Base-by-base conservation (phyloP, 2,113 vertebrate genomes). In the Oenanthe oenanthe region DNA sequence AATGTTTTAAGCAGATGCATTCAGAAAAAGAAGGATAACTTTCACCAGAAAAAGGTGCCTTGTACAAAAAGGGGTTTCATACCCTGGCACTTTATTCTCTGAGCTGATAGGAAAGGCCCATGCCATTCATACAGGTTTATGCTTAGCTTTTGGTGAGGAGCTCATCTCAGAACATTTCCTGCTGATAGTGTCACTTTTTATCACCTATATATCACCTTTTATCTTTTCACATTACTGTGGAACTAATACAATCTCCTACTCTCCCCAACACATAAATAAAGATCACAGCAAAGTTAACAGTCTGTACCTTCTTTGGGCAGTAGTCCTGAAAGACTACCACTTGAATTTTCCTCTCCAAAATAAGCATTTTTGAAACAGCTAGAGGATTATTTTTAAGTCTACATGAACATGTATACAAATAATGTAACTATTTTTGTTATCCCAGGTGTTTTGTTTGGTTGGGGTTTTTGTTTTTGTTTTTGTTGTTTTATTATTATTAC, bases 61-160 rank as follows among this genome's bases (percentile, higher is more conserved):
- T 32, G 11, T 34, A 24, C 11, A 47, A 28, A 75, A 75, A 24
- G 3, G 7, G 5, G 17, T 68, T 2, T 79, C 21, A 32, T 7
- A 34, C 4, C 17, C n/a, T 29, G 25, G 28, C 4, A 58, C 11
- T 62, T 65, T 4, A 20, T 21, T 67, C 56, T 58, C 34, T 45
- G 13, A 63, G 40, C 29, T 83, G n/a, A 38, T 1, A 80, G 15
- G 14, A 76, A 61, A 65, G n/a, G 36, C 22, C 24, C 38, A 18
- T 4, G 25, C 29, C 53, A 7, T 47, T 61, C 0, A 2, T 1
- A 38, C 2, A 51, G 36, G 10, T 66, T 65, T 43, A 32, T 50
- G n/a, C 12, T 60, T 6, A 48, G 13, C 15, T 85, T 79, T 48
- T 42, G 40, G 45, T 61, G 48, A 61, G 31, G n/a, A 85, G 14